Percentiles rank a stretch among this genome's conserved stretches.
These are phyloP conservation scores for Diarsia rubi DNA, from an alignment of 2,888 invertebrate species.

Conservation along the genomic window DNA sequence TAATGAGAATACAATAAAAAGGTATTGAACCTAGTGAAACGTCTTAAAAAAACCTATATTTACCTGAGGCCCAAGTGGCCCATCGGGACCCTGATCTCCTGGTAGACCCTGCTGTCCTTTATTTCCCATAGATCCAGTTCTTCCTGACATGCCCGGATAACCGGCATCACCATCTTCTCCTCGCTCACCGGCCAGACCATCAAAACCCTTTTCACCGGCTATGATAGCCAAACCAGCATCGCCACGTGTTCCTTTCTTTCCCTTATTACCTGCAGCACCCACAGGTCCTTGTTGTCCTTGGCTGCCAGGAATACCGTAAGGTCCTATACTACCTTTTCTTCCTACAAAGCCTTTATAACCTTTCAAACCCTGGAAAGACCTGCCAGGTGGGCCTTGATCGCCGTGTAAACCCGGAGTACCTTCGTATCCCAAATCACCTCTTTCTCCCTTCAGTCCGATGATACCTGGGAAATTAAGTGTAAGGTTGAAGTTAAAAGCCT, in stretches of 20 bases:
- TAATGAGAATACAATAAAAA: not conserved
- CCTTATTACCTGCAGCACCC: slow-evolving; percentile 92
- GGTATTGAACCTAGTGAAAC: not conserved
- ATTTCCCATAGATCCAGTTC: slow-evolving; percentile 85
- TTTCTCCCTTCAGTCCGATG: slow-evolving; percentile 78
- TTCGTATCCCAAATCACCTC: slow-evolving; percentile 81
- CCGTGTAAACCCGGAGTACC: slow-evolving; percentile 81
- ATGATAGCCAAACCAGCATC: slow-evolving; percentile 86
- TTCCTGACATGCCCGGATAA: slow-evolving; percentile 89
- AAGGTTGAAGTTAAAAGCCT: not conserved
- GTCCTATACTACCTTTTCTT: slow-evolving; percentile 92
- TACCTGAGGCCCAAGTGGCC: slow-evolving; percentile 91
- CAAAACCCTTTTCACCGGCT: slow-evolving; percentile 80
- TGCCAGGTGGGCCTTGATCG: slow-evolving; percentile 82
- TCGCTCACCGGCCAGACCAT: slow-evolving; percentile 83
- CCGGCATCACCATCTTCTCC: slow-evolving; percentile 92
- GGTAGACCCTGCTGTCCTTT: slow-evolving; percentile 84
- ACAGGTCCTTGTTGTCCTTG: slow-evolving; percentile 88
- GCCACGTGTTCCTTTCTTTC: slow-evolving; percentile 88
- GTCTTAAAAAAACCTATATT: slow-evolving; percentile 52
- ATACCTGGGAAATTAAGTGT: slow-evolving; percentile 61
- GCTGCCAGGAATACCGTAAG: slow-evolving; percentile 91
- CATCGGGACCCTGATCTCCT: slow-evolving; percentile 91
- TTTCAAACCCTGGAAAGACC: slow-evolving; percentile 76
- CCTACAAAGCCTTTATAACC: slow-evolving; percentile 94